Evolutionary conservation across 2,888 invertebrate species (phyloP), one percentile per base, ranked within the genome.

Genomic region (Cylindroiulus punctatus): DNA sequence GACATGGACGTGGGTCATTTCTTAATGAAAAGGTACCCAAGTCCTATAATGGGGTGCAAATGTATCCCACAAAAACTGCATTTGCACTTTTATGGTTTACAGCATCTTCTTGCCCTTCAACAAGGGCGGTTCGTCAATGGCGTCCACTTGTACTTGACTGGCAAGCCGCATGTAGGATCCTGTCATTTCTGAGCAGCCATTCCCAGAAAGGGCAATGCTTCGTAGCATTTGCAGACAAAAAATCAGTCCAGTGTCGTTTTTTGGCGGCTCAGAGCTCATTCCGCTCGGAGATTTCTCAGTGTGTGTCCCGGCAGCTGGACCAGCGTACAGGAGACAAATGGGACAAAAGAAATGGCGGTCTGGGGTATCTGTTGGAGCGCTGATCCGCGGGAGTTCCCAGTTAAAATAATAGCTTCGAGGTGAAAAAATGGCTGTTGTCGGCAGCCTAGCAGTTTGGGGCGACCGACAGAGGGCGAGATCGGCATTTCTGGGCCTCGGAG

Each of bases 241-340:
- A 57, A 17, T n/a, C 19, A 57, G 1, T 57, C 57, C 57, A n/a
- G 0, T 22, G 57, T 57, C 57, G 36, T 36, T 36, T 8, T 57
- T 57, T n/a, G 57, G 57, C 57, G 57, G 47, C n/a, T 3, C 57
- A n/a, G 57, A 57, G n/a, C 17, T 57, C 7, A 57, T 57, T 57
- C 52, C 4, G 52, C 19, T 52, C 52, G 14, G 52, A 52, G 52
- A 17, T 52, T 52, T 52, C 57, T 57, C 57, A 57, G 57, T 57
- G 57, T 57, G 57, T 57, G 57, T 57, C 57, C 57, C 57, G n/a
- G 57, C 57, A 57, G 57, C 57, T 57, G 57, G 57, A 57, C 57
- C n/a, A 57, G 57, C 57, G n/a, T n/a, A n/a, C n/a, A 19, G 57
- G 57, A 57, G 57, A 57, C 57, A 57, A 57, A 57, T 57, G 57